These are phyloP conservation scores for Agrochola lota DNA, from an alignment of 2,888 invertebrate genomes.

Conservation along the genomic window DNA sequence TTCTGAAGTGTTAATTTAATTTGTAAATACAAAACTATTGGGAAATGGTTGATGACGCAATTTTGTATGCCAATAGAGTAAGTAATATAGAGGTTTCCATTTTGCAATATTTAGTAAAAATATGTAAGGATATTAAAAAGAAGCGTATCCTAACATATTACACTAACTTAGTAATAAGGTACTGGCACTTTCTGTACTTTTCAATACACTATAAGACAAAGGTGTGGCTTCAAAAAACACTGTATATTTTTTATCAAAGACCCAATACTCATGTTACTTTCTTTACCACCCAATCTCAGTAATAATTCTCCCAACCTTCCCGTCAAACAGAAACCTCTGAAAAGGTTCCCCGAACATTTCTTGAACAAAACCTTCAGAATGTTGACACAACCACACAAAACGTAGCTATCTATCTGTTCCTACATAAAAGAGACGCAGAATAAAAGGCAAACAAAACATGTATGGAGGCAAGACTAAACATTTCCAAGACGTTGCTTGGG, in stretches of 20 bases:
- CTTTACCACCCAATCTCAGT: slow-evolving; percentile 31
- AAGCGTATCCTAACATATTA: no score
- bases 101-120: not conserved
- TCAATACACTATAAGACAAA: not conserved
- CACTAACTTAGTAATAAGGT: no score
- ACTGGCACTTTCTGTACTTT: no score
- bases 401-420: slow-evolving; percentile 72
- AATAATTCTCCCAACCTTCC: slow-evolving; percentile 21
- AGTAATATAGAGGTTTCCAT: not conserved
- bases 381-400: slow-evolving; percentile 63
- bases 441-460: slow-evolving; percentile 87
- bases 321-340: slow-evolving; percentile 42
- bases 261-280: not conserved
- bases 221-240: not conserved
- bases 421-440: slow-evolving; percentile 82
- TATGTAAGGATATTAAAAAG: no score
- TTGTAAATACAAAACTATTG: no score
- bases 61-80: not conserved
- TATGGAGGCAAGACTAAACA: slow-evolving; percentile 86
- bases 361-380: slow-evolving; percentile 57
- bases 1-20: not conserved
- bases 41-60: not conserved
- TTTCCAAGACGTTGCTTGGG: slow-evolving; percentile 86
- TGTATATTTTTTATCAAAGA: not conserved
- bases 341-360: slow-evolving; percentile 52